phyloP scores from a whole-genome alignment of 2,113 vertebrate species.

The Lycaon pictus region DNA sequence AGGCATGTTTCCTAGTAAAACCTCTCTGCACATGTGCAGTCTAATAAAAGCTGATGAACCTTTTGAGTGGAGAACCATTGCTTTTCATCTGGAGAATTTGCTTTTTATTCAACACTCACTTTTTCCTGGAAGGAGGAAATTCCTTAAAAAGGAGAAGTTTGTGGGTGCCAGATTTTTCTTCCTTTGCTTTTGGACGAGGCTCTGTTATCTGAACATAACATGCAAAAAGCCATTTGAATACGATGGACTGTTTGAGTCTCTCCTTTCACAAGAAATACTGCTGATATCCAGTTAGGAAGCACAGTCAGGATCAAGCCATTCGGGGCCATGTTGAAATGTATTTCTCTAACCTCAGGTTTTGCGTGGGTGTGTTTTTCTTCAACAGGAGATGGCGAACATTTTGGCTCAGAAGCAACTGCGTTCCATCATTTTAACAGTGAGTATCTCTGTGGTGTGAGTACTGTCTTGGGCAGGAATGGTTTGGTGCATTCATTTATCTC shows the following conservation, averaged over 20 bases:
- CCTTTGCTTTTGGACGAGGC: not conserved
- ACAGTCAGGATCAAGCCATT: not conserved
- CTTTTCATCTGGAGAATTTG: not conserved
- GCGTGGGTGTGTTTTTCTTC: constrained; percentile 26
- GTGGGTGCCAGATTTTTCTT: not conserved
- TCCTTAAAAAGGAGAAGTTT: not conserved
- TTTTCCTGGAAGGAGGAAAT: constrained; percentile 10
- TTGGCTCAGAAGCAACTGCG: constrained; percentile 98
- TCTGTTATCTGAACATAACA: not conserved
- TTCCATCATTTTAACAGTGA: constrained; percentile 96
- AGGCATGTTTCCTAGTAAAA: not conserved
- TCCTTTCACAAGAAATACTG: constrained; percentile 52
- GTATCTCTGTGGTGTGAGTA: constrained; percentile 71
- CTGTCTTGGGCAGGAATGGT: not conserved
- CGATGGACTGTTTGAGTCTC: not conserved
- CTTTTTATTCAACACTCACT: not conserved
- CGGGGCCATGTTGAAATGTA: not conserved
- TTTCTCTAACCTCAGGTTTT: constrained; percentile 24
- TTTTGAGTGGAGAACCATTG: not conserved
- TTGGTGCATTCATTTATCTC: not conserved
- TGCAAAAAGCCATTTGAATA: not conserved
- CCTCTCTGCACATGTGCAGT: not conserved
- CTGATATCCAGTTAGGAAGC: constrained; percentile 54
- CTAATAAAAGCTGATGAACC: not conserved
- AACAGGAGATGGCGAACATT: constrained; percentile 98